Evolutionary conservation across 2,888 invertebrate species (phyloP), one percentile per base, ranked within the genome.

Genomic region (Coelinius sp.): DNA sequence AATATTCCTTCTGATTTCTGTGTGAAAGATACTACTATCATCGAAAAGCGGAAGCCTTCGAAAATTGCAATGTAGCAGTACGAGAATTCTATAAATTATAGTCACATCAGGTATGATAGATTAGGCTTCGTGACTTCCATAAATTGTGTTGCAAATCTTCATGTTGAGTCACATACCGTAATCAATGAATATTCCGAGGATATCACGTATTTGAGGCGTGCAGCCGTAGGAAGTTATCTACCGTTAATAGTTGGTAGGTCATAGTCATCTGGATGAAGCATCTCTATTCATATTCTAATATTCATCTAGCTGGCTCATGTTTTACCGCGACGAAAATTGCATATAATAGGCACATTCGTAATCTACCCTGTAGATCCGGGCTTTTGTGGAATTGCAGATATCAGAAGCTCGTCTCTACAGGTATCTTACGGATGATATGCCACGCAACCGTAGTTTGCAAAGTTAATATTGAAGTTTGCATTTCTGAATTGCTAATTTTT

Each of bases 351-450:
- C 94, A 93, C 95, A 95, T 95, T 95, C 96, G 96, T 97, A 96
- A 96, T 95, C 96, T 97, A 97, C 97, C 97, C 97, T 97, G 97
- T 97, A 97, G 96, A 96, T 97, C 97, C 97, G 97, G 97, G 97
- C 96, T 97, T 97, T 96, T 97, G 97, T 97, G 95, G 95, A 91
- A 88, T 85, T 89, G 88, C 89, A 88, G 89, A 90, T 89, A 93
- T 96, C 97, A 97, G 97, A 97, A 97, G 97, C 97, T 97, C 97
- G 97, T 96, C 96, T 97, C 96, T 97, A 97, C 97, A 97, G 97
- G 97, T 97, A 97, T 97, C 96, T 97, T 96, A 96, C 96, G 96
- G 96, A 95, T 94, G 94, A 93, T 93, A 93, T 93, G 93, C 93
- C 92, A 91, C 93, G 92, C 93, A 91, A 91, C 92, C 90, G 85